Base-by-base conservation (phyloP, 2,888 invertebrate genomes). In the Sesia apiformis region DNA sequence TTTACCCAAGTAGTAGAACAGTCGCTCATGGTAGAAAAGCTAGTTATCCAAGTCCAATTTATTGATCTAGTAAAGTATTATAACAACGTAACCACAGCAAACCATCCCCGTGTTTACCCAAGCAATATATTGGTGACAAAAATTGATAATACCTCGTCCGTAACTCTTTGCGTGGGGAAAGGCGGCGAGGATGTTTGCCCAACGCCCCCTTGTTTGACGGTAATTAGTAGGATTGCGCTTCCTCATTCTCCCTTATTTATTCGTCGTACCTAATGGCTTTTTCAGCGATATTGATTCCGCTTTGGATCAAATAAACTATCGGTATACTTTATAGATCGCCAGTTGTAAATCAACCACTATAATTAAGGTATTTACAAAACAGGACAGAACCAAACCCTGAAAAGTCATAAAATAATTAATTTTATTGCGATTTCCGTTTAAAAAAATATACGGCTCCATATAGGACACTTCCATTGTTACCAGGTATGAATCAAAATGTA, bases 171-270 rank as follows among this genome's bases (percentile, higher is more conserved):
- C 46, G 46, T 8, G 46, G 46, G 46, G 23, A 23, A 23, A 40
- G 46, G 42, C 41, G 52, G 6, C 40, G 7, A 54, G 55, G 55
- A 55, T 56, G 57, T 58, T 59, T 56, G 53, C 54, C 46, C 51
- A n/a, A 41, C 43, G 57, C 57, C 54, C 58, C 62, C 58, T 62
- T 64, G 59, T 66, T 61, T 62, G 60, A 60, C 57, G 61, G 57
- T 62, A 62, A 65, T 64, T 63, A 63, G 59, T 58, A 56, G 57
- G 62, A 63, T 61, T 58, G 63, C 57, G 57, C 56, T 57, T 56
- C 61, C 60, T 53, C 53, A 51, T 52, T 55, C 56, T 56, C 53
- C 53, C 51, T 57, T 61, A 58, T 64, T 59, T 61, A 56, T 59
- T 59, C 60, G 49, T 55, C 56, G 52, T 54, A 49, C 55, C 55